A percentile compares a stretch with the other conserved stretches of the same genome.
Conservation (phyloP, 2,113 vertebrate species). For the Scomber scombrus region DNA sequence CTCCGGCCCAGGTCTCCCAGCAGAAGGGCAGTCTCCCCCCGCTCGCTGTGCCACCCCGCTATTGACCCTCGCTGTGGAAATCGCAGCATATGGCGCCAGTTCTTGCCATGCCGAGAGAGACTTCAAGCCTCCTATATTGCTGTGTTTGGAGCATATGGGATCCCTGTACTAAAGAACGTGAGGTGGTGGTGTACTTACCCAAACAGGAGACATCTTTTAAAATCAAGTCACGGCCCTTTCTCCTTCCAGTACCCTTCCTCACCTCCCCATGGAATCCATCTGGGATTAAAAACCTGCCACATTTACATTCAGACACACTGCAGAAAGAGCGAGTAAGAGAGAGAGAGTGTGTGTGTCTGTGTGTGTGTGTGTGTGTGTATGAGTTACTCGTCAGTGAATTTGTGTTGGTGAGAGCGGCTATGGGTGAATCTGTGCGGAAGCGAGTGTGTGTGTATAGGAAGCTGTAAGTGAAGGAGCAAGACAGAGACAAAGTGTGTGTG, state of each 20-base stretch:
- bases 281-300: conserved; percentile 57
- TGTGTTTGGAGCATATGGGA: conserved; percentile 35
- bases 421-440: conserved; percentile 5
- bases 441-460: neutral
- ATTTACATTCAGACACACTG: conserved; percentile 57
- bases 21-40: neutral
- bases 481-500: neutral
- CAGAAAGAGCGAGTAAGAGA: conserved; percentile 18
- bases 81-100: conserved; percentile 1
- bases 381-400: neutral
- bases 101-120: neutral
- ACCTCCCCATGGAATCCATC: conserved; percentile 45
- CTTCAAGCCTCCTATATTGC: conserved; percentile 22
- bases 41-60: neutral
- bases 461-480: conserved; percentile 20
- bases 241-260: conserved; percentile 64
- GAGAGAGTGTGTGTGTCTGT: conserved; percentile 4
- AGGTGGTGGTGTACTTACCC: conserved; percentile 8
- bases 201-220: conserved; percentile 50
- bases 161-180: conserved; percentile 29
- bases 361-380: neutral
- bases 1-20: neutral
- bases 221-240: conserved; percentile 57
- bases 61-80: conserved; percentile 26
- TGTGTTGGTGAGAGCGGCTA: conserved; percentile 20